Evolutionary conservation across 2,888 invertebrate genomes (phyloP), one percentile per base, ranked within the genome.

Genomic region (Antheraea assamensis): DNA sequence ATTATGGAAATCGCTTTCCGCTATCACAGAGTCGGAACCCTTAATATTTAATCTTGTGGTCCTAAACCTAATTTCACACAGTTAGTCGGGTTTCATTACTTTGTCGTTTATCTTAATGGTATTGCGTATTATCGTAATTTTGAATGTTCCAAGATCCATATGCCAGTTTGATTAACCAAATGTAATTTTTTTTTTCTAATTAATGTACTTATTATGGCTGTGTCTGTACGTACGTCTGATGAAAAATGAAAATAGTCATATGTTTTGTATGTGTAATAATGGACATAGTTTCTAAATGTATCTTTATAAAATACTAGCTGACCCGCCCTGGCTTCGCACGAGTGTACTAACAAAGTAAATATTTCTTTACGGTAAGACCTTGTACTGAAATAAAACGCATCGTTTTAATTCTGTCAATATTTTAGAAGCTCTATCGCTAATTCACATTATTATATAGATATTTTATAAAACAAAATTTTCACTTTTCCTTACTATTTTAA

Each of bases 61-160:
- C 24, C 52, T 47, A 66, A 74, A 68, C 55, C 66, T 72, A 71
- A 74, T 74, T 73, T 74, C 68, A 74, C 66, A 66, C 74, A 71
- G 71, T 71, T 31, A 74, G 61, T 61, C 55, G 42, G 68, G 42
- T 74, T 72, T 74, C 27, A 68, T 74, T 71, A 71, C 24, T 49
- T 30, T 13, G 52, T 58, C 35, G 58, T 73, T 73, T 70, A 55
- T 76, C 77, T 78, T 58, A 58, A 77, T 75, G 74, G 75, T 77
- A 55, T 55, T 19, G 49, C 55, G 21, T 73, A 70, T 52, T 75
- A 75, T 71, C 58, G 35, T 42, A 71, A 74, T 76, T 74, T 71
- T 72, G 68, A 70, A 35, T 35, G 70, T 55, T 68, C 13, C 27
- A 27, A 24, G 55, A 55, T 58, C 35, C 35, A n/a, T 68, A 35